Evolutionary conservation across 2,113 vertebrate genomes (phyloP).

Genomic region (Xerus inauris): DNA sequence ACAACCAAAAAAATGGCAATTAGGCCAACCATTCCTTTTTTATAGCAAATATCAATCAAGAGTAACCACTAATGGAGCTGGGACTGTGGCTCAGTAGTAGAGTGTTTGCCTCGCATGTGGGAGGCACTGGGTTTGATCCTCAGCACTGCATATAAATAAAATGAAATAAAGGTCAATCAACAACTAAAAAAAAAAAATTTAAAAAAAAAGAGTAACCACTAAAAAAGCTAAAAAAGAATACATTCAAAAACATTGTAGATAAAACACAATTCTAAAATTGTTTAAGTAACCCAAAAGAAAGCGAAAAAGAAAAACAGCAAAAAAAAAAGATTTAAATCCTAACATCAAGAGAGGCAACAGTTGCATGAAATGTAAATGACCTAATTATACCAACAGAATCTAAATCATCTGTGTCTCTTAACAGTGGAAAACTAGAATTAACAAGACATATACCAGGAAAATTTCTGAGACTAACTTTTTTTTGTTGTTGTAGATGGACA

Average conservation of each 20-base stretch:
- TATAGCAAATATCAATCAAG: not conserved
- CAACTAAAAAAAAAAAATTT: too few species aligned
- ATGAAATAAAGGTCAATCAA: too few species aligned
- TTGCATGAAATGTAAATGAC: not conserved
- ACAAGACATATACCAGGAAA: not conserved
- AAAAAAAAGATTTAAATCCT: not conserved
- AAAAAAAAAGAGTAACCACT: too few species aligned
- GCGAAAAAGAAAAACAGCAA: not conserved
- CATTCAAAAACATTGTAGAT: not conserved
- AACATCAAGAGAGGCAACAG: not conserved
- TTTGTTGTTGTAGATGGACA: too few species aligned
- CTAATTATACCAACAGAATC: not conserved
- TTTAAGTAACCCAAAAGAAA: not conserved
- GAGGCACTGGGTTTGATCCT: too few species aligned
- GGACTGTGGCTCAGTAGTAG: too few species aligned
- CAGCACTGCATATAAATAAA: too few species aligned
- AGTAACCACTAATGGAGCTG: too few species aligned
- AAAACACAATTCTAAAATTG: slow-evolving; percentile 22
- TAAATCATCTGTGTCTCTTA: not conserved
- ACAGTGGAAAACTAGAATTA: not conserved
- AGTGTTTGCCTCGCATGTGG: too few species aligned
- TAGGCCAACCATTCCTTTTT: not conserved
- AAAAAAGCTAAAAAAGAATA: too few species aligned
- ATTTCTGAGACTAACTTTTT: not conserved
- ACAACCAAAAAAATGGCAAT: not conserved